Evolutionary conservation across 2,113 vertebrate genomes (phyloP), one percentile per base, ranked within the genome.

Genomic region (Siniperca knerii): DNA sequence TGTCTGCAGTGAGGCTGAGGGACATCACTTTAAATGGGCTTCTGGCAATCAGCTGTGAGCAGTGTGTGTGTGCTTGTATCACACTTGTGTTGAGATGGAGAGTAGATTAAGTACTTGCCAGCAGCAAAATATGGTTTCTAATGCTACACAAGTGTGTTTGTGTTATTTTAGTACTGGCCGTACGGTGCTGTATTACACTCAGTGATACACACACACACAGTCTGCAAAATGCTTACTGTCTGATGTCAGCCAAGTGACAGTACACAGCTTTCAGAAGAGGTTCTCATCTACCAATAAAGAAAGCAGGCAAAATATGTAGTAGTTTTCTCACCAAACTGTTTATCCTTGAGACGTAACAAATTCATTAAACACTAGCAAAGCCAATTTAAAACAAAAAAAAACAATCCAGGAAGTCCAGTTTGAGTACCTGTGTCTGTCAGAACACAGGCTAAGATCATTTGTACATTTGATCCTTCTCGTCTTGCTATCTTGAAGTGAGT

Each of bases 1-100:
- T 82, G 90, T 90, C 90, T 90, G 85, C 79, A 80, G 86, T 76
- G 25, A 89, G 74, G 84, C 87, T 68, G 76, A 85, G 90, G 89
- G 90, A 90, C 90, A 80, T 75, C 78, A 69, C 75, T 91, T 73
- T 87, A 85, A 90, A 89, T 82, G 81, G 85, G 69, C 85, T 84
- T 20, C 86, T 91, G 90, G 89, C 83, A 91, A 84, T 84, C 88
- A 92, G 84, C 52, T 81, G 33, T 55, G 64, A 77, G 73, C 60
- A 60, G 29, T 79, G 57, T 80, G 75, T 84, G 67, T 61, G 72
- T 60, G 29, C 74, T 55, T 62, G 71, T 79, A 69, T 70, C 35
- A 37, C 35, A 37, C 35, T 37, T 78, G 55, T 87, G 86, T 74
- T 83, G 70, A 84, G 79, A 91, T 90, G 80, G 61, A 84, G 83